Percentiles rank a stretch among this genome's conserved stretches.
These are phyloP conservation scores for Folsomia manolachei DNA, from an alignment of 2,888 invertebrate species.

Conservation along the genomic window DNA sequence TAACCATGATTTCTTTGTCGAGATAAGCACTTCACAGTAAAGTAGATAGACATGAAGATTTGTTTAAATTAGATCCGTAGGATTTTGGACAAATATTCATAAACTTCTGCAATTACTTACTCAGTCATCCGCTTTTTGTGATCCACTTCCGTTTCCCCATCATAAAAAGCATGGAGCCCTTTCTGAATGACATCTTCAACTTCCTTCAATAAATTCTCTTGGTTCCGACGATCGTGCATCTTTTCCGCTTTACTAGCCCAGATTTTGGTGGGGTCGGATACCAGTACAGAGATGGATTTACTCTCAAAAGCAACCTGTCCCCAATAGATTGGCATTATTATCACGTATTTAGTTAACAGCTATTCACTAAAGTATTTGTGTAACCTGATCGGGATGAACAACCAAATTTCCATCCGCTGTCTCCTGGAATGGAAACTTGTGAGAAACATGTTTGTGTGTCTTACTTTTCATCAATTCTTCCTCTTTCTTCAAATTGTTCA, in stretches of 20 bases:
- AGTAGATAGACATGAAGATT: too few species aligned
- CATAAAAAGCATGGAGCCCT: not conserved
- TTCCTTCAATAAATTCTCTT: not conserved
- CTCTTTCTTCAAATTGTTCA: not conserved
- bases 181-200: conserved; percentile 10
- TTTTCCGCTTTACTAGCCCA: conserved; percentile 3
- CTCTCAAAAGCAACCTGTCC: conserved; percentile 45
- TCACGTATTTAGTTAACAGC: not conserved
- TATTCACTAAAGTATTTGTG: not conserved
- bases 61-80: too few species aligned
- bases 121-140: not conserved
- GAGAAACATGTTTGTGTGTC: conserved; percentile 9
- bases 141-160: not conserved
- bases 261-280: conserved; percentile 33
- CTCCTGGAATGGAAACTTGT: conserved; percentile 33
- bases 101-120: not conserved
- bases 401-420: conserved; percentile 33
- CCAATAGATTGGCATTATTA: too few species aligned
- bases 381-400: conserved; percentile 26
- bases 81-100: not conserved
- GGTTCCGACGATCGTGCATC: not conserved
- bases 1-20: conserved; percentile 7
- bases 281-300: conserved; percentile 38
- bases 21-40: not conserved
- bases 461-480: not conserved